Evolutionary conservation across 2,888 invertebrate species (phyloP), one percentile per base, ranked within the genome.

Genomic region (Tetragonisca angustula): DNA sequence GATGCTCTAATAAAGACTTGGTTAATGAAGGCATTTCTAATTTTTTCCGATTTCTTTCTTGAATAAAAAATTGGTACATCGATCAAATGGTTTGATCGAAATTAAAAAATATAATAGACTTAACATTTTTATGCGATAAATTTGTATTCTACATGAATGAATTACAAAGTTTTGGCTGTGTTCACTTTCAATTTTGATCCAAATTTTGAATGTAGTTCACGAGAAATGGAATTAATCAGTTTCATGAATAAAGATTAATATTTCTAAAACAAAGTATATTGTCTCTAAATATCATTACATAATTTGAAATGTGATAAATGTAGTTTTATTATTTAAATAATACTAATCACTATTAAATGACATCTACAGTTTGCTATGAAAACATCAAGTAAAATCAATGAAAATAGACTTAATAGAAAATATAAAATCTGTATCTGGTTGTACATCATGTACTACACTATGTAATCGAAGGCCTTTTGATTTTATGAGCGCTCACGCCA

Each of bases 401-500:
- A 64, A 32, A 64, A 5, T 21, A 5, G 21, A 13, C 13, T 27
- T 56, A 50, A 56, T 21, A 50, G 13, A 17, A n/a, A 67, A 2
- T 15, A 52, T 49, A 4, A 59, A 75, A 59, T n/a, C 5, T 70
- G n/a, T 36, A 49, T 36, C 9, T 61, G 11, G 61, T 69, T 17
- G 62, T 43, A 56, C n/a, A 81, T 83, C 83, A 59, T 69, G 21
- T 24, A 43, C 13, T 61, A 52, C 21, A 36, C 54, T 52, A n/a
- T 76, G 52, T 43, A 9, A 69, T 83, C 84, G 74, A 69, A 83
- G 75, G 54, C 72, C 79, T 82, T 43, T 81, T 85, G 87, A 79
- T 83, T 84, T 88, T 75, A 77, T 70, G 81, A 75, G 69, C 56
- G 79, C 77, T 73, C 76, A 81, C 83, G 89, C 90, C 90, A 90